These are phyloP conservation scores for Rhinoptilus africanus DNA, from an alignment of 2,113 vertebrate genomes.

Conservation along the genomic window DNA sequence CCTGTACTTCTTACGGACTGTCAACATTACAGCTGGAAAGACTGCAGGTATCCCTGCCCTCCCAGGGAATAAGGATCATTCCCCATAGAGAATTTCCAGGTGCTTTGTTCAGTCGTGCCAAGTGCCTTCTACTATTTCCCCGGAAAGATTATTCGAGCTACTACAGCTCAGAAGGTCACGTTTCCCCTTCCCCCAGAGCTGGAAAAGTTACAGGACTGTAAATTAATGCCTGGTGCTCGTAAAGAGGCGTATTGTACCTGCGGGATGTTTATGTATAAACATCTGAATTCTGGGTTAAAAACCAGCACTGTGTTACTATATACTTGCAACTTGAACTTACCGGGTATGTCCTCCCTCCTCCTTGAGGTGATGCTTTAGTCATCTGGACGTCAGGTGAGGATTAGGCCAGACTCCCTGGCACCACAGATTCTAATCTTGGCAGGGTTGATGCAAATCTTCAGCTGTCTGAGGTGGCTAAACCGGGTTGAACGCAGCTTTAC, in stretches of 20 bases:
- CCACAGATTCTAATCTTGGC: conserved; percentile 39
- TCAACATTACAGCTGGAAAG: not conserved
- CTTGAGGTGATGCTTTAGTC: conserved; percentile 27
- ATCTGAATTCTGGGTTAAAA: not conserved
- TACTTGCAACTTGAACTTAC: not conserved
- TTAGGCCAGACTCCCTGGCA: conserved; percentile 52
- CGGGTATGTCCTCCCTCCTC: conserved; percentile 14
- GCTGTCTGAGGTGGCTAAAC: not conserved
- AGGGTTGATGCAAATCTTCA: conserved; percentile 1
- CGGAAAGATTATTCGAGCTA: not conserved
- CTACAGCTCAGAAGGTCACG: not conserved
- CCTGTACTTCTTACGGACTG: not conserved
- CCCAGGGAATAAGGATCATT: not conserved
- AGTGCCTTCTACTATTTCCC: conserved; percentile 46
- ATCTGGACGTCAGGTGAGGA: conserved; percentile 26
- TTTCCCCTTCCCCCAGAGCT: not conserved
- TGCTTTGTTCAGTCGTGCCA: conserved; percentile 33
- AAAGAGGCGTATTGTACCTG: not conserved
- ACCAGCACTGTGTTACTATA: not conserved
- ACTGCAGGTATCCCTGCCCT: not conserved
- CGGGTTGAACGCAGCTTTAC: not conserved
- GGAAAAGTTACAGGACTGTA: not conserved
- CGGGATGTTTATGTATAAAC: conserved; percentile 1
- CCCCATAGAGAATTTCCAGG: not conserved
- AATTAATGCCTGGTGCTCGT: not conserved